These are phyloP conservation scores for Pygoscelis antarcticus DNA, from an alignment of 2,113 vertebrate species.

Conservation along the genomic window DNA sequence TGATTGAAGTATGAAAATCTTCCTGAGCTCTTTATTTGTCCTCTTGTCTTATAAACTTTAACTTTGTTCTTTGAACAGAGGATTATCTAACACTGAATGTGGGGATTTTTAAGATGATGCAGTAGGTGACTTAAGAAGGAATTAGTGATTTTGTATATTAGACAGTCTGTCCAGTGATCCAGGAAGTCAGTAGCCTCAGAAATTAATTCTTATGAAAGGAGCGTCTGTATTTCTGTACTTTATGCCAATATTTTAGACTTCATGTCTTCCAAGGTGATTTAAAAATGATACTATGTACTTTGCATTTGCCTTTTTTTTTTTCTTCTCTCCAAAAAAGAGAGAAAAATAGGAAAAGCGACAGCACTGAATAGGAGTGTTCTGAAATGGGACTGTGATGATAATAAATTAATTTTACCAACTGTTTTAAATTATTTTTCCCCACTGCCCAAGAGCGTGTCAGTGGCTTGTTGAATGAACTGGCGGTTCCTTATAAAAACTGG, in stretches of 20 bases:
- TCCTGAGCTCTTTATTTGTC: background rate
- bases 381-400: background rate
- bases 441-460: background rate
- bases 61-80: background rate
- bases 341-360: background rate
- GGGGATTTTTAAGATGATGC: background rate
- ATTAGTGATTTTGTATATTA: background rate
- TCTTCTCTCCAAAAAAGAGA: background rate
- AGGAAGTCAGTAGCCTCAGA: background rate
- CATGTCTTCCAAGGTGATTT: background rate
- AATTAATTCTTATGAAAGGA: background rate
- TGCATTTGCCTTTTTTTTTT: background rate
- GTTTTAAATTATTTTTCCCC: background rate
- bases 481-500: background rate
- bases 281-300: background rate
- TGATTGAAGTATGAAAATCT: conserved; percentile 6
- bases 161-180: background rate
- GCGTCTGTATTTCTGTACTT: background rate
- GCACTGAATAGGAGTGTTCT: background rate
- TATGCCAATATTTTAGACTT: background rate
- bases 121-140: background rate
- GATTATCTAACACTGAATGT: background rate
- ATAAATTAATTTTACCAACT: background rate
- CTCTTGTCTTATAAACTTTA: background rate
- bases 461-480: background rate